phyloP scores from a whole-genome alignment of 1,140 invertebrate species.

The Heliconius congener region DNA sequence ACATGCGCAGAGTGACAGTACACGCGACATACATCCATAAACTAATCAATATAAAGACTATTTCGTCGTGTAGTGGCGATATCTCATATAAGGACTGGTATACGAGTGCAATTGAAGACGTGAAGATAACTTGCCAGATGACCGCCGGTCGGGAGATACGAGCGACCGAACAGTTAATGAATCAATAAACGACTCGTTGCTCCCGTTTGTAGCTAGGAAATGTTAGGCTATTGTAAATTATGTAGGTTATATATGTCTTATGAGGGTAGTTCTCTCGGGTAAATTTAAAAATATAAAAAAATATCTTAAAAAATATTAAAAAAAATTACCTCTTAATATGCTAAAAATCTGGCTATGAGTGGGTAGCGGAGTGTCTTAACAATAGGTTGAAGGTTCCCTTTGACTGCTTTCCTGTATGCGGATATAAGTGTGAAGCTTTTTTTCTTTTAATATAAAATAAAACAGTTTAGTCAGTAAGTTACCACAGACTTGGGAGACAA shows the following conservation, averaged over 20 bases:
- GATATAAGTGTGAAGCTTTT: no score
- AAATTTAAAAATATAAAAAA: no score
- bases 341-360: no score
- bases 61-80: neutral
- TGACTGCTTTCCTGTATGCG: no score
- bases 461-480: no score
- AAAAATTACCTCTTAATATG: no score
- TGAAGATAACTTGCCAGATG: conserved; percentile 14
- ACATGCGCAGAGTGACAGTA: neutral
- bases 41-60: neutral
- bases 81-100: conserved; percentile 25
- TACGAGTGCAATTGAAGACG: conserved; percentile 32
- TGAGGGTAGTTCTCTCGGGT: neutral
- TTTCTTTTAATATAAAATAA: no score
- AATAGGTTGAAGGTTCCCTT: no score
- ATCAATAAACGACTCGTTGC: conserved; percentile 12
- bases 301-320: no score
- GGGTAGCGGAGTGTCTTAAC: no score
- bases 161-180: neutral
- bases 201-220: conserved; percentile 2
- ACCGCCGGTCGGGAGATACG: neutral
- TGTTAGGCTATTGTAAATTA: neutral
- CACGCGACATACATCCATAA: conserved; percentile 4
- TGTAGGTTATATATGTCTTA: neutral
- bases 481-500: no score